Evolutionary conservation across 2,888 invertebrate species (phyloP).

Genomic region (Harmothoe impar): DNA sequence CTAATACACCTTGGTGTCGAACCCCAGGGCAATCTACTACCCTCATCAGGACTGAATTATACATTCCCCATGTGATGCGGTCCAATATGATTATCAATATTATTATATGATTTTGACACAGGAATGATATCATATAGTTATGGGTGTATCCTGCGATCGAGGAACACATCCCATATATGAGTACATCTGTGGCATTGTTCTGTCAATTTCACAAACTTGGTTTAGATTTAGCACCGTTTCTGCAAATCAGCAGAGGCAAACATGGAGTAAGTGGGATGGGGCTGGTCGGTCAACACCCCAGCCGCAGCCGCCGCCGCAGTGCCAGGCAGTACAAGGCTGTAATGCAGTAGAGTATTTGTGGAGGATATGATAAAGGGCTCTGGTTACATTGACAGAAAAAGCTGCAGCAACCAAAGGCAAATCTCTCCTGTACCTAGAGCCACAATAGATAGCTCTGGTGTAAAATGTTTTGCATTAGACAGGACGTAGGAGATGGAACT

Average conservation of each 20-base stretch:
- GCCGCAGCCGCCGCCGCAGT: not conserved
- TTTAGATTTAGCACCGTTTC: not conserved
- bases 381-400: conserved; percentile 11
- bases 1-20: too few species aligned
- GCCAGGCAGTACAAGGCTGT: not conserved
- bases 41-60: too few species aligned
- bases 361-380: not conserved
- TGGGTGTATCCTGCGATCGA: too few species aligned
- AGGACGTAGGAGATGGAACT: too few species aligned
- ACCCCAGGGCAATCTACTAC: too few species aligned
- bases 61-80: too few species aligned
- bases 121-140: too few species aligned
- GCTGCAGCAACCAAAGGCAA: not conserved
- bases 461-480: not conserved
- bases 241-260: not conserved
- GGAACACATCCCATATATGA: too few species aligned
- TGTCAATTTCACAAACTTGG: too few species aligned
- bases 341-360: not conserved
- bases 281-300: not conserved
- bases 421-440: not conserved
- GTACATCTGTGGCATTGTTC: too few species aligned
- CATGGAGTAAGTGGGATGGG: not conserved
- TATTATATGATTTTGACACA: too few species aligned
- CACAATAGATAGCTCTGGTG: not conserved
- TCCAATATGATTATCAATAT: too few species aligned